Percentiles rank a stretch among this genome's conserved stretches.
Conservation (phyloP, 2,888 invertebrate species). For the Encarsia formosa region DNA sequence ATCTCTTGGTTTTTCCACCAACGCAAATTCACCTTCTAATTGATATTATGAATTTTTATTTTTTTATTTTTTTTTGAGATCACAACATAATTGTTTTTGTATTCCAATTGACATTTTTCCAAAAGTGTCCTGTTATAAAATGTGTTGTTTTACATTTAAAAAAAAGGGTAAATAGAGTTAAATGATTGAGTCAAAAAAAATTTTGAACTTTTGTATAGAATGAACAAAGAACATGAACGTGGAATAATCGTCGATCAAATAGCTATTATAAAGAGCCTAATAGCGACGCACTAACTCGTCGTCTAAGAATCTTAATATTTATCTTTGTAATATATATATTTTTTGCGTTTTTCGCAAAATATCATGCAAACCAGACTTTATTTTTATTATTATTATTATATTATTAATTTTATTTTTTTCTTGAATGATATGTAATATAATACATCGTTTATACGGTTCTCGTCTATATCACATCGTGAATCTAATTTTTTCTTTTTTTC, state of each 20-base stretch:
- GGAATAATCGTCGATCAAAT: slow-evolving; percentile 24
- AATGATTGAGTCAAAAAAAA: slow-evolving; percentile 13
- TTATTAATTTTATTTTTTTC: not conserved
- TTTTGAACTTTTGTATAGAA: slow-evolving; percentile 1
- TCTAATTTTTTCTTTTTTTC: slow-evolving; percentile 6
- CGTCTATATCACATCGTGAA: slow-evolving; percentile 25
- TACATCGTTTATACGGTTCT: slow-evolving; percentile 25
- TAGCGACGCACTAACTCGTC: slow-evolving; percentile 27
- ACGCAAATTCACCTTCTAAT: slow-evolving; percentile 11
- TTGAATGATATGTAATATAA: slow-evolving; percentile 27
- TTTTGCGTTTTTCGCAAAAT: not conserved
- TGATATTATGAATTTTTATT: slow-evolving; percentile 8
- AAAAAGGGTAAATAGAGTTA: too few relatives aligned
- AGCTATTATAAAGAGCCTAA: slow-evolving; percentile 27
- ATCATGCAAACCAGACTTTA: slow-evolving; percentile 21
- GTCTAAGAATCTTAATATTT: slow-evolving; percentile 19
- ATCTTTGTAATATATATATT: not conserved
- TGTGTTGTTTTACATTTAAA: too few relatives aligned
- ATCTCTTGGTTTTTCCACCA: slow-evolving; percentile 21
- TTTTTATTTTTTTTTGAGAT: slow-evolving; percentile 2
- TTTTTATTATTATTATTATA: not conserved
- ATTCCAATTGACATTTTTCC: slow-evolving; percentile 4
- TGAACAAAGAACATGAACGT: slow-evolving; percentile 24
- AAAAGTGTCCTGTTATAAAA: too few relatives aligned
- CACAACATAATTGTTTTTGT: slow-evolving; percentile 2